Conservation (phyloP, 2,888 invertebrate genomes). For the Liposcelis brunnea region DNA sequence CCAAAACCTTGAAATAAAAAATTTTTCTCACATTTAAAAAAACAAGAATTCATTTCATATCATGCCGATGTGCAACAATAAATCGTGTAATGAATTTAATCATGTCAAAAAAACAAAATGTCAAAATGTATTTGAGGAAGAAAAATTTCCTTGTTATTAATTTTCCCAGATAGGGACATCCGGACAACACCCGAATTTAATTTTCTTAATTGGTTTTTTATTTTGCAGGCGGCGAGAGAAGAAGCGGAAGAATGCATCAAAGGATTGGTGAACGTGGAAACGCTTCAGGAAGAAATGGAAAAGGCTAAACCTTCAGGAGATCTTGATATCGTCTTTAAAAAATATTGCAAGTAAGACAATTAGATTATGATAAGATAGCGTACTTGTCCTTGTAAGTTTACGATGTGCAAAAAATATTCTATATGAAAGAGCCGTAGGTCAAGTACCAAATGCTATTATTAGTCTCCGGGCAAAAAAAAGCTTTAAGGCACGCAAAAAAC, state of each 20-base stretch:
- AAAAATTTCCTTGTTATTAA: too few species aligned
- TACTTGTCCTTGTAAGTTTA: neutral
- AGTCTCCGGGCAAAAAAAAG: neutral
- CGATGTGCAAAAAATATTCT: neutral
- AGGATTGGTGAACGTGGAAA: conserved; percentile 37
- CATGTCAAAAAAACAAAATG: too few species aligned
- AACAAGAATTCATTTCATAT: too few species aligned
- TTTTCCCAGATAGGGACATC: too few species aligned
- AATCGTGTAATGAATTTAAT: too few species aligned
- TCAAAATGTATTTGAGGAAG: too few species aligned
- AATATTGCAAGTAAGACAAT: conserved; percentile 37
- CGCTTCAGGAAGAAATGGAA: conserved; percentile 46
- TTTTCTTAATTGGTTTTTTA: too few species aligned
- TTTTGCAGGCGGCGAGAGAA: conserved; percentile 28
- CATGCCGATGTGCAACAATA: too few species aligned
- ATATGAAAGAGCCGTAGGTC: too few species aligned
- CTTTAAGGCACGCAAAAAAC: neutral
- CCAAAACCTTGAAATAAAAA: too few species aligned
- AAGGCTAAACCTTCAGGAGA: conserved; percentile 49
- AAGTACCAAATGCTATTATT: neutral
- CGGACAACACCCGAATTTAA: neutral
- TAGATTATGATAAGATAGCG: neutral
- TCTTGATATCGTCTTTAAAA: conserved; percentile 50
- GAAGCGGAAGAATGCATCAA: conserved; percentile 36
- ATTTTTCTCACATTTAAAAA: too few species aligned